Conservation (phyloP, 2,888 invertebrate genomes). For the Ceriagrion tenellum region DNA sequence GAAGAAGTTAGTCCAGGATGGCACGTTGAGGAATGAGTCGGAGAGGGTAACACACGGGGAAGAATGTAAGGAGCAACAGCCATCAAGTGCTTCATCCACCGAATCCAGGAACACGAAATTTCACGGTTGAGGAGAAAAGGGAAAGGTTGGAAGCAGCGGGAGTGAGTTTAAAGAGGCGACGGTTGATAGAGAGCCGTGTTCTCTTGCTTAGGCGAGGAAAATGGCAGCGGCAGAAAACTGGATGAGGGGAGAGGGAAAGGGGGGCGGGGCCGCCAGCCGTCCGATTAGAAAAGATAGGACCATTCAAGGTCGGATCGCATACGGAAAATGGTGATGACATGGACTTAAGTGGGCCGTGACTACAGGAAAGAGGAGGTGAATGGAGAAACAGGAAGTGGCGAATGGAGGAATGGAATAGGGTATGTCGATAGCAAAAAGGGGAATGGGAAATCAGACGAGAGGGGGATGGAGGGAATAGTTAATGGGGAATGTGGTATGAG, state of each 20-base stretch:
- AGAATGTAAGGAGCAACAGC: neutral
- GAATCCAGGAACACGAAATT: neutral
- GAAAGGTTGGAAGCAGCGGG: neutral
- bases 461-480: neutral
- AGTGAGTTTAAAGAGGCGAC: neutral
- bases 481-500: neutral
- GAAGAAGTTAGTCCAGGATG: neutral
- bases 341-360: neutral
- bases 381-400: neutral
- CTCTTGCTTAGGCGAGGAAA: neutral
- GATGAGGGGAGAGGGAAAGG: neutral
- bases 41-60: neutral
- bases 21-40: neutral
- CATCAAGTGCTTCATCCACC: neutral
- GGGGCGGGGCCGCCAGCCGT: neutral
- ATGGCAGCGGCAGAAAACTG: neutral
- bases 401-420: neutral
- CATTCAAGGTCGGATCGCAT: neutral
- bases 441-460: neutral
- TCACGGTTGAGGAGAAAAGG: neutral
- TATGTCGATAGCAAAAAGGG: neutral
- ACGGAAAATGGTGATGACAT: neutral
- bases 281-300: neutral
- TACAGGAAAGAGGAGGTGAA: neutral
- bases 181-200: neutral